These are phyloP conservation scores for Pampus argenteus DNA, from an alignment of 2,797 vertebrate genomes.

Conservation along the genomic window DNA sequence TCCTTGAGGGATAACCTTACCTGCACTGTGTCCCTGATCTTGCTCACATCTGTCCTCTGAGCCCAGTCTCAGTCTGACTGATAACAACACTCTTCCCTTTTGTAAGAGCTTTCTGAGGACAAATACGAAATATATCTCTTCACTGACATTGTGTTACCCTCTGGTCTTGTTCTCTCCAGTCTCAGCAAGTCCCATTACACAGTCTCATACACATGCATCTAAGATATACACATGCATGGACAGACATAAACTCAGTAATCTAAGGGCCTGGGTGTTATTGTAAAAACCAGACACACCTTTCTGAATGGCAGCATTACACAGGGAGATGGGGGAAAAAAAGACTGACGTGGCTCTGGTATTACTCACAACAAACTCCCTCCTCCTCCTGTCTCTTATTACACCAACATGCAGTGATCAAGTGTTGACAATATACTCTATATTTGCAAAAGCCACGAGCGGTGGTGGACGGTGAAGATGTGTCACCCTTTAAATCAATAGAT, in stretches of 20 bases:
- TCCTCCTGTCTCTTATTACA: not conserved
- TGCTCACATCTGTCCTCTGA: conserved; percentile 19
- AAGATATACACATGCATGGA: not conserved
- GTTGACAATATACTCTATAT: not conserved
- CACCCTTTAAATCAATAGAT: conserved; percentile 44
- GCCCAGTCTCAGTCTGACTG: conserved; percentile 23
- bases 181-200: conserved; percentile 15
- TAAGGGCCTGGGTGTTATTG: not conserved
- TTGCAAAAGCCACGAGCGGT: not conserved
- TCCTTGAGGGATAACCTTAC: conserved; percentile 49
- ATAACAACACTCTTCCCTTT: conserved; percentile 15
- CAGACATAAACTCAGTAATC: not conserved
- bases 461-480: conserved; percentile 17
- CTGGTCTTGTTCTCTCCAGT: conserved; percentile 37
- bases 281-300: conserved; percentile 1
- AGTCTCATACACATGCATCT: conserved; percentile 4
- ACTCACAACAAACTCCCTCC: not conserved
- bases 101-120: conserved; percentile 39
- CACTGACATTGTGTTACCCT: conserved; percentile 50
- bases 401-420: conserved; percentile 4
- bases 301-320: conserved; percentile 24
- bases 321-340: not conserved
- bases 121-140: conserved; percentile 37
- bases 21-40: conserved; percentile 11
- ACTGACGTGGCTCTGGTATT: conserved; percentile 13